Evolutionary conservation across 2,113 vertebrate species (phyloP), one percentile per base, ranked within the genome.

Genomic region (Dryoscopus gambensis): DNA sequence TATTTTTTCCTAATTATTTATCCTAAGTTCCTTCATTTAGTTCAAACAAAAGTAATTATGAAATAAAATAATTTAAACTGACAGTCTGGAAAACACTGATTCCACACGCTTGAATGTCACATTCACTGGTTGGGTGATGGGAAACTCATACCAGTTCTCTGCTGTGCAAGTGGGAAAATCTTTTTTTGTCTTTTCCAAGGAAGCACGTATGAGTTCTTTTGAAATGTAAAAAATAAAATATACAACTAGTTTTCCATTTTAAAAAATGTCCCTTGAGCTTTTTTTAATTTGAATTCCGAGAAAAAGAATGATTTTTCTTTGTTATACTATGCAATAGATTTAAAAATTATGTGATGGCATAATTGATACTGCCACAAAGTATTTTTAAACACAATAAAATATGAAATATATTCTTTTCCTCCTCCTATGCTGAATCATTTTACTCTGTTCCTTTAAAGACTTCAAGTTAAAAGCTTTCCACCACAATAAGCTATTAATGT

Each of bases 371-470:
- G 77, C 55, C 91, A 96, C 64, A 92, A 96, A 97, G 63, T 89
- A 86, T 91, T 97, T 96, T 96, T 83, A 91, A 74, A 86, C 23
- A 83, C 71, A 92, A 93, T 93, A 97, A 97, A 97, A 84, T 68
- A 91, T 30, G 87, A 96, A 96, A 82, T 83, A 86, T 71, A 76
- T 94, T 96, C 68, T 77, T 83, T 67, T 77, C 24, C 74, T 87
- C 96, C 91, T 96, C 90, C 96, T 92, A 24, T 71, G 83, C 90
- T 63, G 75, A 95, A 98, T 87, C 50, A 47, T 93, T 97, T 97
- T 87, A 97, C 86, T 96, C 73, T 91, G 13, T 31, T 95, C 81
- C 92, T 97, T 97, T 96, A 87, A 95, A 87, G 67, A 85, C 63
- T 79, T 75, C 63, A 64, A 94, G 95, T 94, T 82, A 90, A 97